Percentiles rank a stretch among this genome's conserved stretches.
These are phyloP conservation scores for Callocephalon fimbriatum DNA, from an alignment of 2,113 vertebrate genomes.

Conservation along the genomic window DNA sequence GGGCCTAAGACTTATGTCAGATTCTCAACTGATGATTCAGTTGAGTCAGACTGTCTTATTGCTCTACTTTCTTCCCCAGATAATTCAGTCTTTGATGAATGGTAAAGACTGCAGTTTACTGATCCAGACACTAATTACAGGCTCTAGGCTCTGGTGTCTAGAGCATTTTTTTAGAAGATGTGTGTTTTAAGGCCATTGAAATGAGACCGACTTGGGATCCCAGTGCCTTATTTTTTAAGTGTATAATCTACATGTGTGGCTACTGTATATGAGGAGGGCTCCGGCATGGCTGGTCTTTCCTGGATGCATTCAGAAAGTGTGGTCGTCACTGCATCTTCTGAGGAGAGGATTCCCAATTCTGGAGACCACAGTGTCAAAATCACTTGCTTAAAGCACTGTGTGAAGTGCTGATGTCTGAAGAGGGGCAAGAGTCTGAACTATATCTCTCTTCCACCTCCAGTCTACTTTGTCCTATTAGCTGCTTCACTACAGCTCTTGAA, in stretches of 20 bases:
- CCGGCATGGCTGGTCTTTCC: neutral
- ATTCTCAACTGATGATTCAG: neutral
- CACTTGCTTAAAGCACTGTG: neutral
- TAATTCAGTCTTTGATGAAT: neutral
- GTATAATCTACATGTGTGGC: neutral
- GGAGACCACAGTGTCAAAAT: neutral
- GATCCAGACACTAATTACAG: neutral
- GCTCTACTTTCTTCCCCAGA: neutral
- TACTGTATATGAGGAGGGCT: fast-evolving
- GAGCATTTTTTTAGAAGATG: neutral
- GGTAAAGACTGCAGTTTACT: neutral
- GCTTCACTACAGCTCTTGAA: neutral
- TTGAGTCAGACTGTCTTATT: neutral
- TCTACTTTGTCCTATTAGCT: neutral
- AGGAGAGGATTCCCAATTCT: neutral
- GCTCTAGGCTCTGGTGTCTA: neutral
- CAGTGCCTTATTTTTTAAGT: neutral
- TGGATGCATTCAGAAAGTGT: neutral
- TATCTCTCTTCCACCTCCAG: neutral
- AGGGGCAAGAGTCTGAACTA: neutral
- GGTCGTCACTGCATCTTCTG: neutral
- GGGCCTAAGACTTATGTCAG: no score
- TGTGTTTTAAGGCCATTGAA: neutral
- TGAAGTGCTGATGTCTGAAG: neutral
- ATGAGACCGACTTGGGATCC: neutral